These are phyloP conservation scores for Therioaphis trifolii DNA, from an alignment of 2,888 invertebrate genomes.

Conservation along the genomic window DNA sequence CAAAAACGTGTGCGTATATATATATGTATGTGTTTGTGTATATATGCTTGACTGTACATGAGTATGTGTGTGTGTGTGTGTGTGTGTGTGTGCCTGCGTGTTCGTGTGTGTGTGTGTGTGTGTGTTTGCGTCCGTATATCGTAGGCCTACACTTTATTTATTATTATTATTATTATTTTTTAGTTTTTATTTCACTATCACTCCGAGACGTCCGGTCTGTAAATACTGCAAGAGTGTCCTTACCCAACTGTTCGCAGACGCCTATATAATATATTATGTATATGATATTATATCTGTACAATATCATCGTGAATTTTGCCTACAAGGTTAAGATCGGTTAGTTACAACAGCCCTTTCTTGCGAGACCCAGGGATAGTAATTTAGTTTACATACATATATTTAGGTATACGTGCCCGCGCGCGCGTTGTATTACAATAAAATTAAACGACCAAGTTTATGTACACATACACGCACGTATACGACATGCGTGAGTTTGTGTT, in stretches of 20 bases:
- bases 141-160: slow-evolving; percentile 35
- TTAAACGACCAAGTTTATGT: background rate
- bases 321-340: background rate
- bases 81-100: background rate
- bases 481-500: background rate
- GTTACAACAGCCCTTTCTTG: too few relatives aligned
- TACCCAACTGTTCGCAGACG: slow-evolving; percentile 20
- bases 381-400: background rate
- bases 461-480: background rate
- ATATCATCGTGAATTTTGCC: background rate
- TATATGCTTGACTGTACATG: background rate
- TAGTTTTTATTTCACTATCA: background rate
- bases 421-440: slow-evolving; percentile 15
- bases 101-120: background rate
- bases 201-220: slow-evolving; percentile 35
- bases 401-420: background rate
- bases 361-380: background rate
- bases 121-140: background rate
- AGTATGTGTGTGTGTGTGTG: background rate
- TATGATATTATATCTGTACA: too few relatives aligned
- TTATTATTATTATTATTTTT: background rate
- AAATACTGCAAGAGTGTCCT: background rate
- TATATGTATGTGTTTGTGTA: background rate
- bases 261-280: too few relatives aligned
- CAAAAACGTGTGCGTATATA: background rate